phyloP scores from a whole-genome alignment of 2,113 vertebrate species.

The Rhea pennata region DNA sequence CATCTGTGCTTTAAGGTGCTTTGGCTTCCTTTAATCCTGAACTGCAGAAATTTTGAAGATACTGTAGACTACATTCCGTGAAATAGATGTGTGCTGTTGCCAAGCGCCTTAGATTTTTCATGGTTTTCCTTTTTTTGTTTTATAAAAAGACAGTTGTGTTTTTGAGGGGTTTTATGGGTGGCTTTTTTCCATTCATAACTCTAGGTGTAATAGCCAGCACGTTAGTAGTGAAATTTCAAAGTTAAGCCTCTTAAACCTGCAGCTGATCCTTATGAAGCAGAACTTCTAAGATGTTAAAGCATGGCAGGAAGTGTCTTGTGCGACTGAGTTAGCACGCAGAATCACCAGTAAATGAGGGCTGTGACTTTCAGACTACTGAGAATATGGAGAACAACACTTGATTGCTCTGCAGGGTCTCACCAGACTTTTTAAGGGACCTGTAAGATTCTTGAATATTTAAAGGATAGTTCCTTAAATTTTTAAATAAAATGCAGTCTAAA shows the following conservation, averaged over 20 bases:
- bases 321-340: not conserved
- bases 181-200: not conserved
- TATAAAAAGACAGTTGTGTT: not conserved
- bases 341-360: not conserved
- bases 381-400: not conserved
- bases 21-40: not conserved
- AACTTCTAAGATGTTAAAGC: slow-evolving; percentile 19
- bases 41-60: not conserved
- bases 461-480: not conserved
- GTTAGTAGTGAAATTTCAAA: not conserved
- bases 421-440: not conserved
- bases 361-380: not conserved
- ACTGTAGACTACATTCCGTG: not conserved
- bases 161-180: not conserved
- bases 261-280: not conserved
- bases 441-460: not conserved
- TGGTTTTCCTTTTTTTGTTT: not conserved
- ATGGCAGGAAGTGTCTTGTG: slow-evolving; percentile 37
- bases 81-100: not conserved
- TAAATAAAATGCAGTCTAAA: not conserved
- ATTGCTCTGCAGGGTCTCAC: not conserved
- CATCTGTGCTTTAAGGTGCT: not conserved
- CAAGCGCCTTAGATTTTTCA: not conserved
- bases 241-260: not conserved
- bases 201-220: not conserved